Conservation (phyloP, 2,797 vertebrate species). For the Crocodylus rhombifer region DNA sequence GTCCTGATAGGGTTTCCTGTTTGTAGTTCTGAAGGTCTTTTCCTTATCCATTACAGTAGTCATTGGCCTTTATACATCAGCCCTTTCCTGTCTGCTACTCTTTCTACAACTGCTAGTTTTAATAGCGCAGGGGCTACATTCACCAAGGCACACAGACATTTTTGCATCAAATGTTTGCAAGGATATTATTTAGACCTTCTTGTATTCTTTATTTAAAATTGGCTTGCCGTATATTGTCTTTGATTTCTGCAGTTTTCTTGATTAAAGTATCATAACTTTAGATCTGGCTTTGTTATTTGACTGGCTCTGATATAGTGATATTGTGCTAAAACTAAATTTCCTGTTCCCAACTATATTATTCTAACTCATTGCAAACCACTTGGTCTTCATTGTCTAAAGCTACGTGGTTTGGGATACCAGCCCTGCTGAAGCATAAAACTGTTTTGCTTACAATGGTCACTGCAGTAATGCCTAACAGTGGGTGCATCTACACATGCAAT, state of each 20-base stretch:
- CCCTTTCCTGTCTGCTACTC: neutral
- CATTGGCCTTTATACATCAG: neutral
- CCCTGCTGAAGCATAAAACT: neutral
- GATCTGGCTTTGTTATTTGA: neutral
- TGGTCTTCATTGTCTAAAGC: neutral
- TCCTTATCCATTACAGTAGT: neutral
- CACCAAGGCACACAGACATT: neutral
- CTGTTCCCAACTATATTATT: neutral
- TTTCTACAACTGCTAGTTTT: neutral
- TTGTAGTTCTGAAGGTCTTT: neutral
- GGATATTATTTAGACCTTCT: neutral
- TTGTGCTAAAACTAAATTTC: neutral
- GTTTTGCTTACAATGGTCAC: neutral
- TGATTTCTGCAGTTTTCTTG: neutral
- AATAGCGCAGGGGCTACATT: accelerated
- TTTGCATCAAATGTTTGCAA: neutral
- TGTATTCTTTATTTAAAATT: neutral
- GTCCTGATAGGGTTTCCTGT: neutral
- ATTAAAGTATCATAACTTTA: neutral
- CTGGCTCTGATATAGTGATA: neutral
- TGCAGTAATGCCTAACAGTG: neutral
- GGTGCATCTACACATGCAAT: no score
- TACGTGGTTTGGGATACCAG: neutral
- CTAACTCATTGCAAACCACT: neutral
- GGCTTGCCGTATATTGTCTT: neutral